Percentiles rank a stretch among this genome's conserved stretches.
These are phyloP conservation scores for Chelon labrosus DNA, from an alignment of 2,797 vertebrate genomes.

Conservation along the genomic window DNA sequence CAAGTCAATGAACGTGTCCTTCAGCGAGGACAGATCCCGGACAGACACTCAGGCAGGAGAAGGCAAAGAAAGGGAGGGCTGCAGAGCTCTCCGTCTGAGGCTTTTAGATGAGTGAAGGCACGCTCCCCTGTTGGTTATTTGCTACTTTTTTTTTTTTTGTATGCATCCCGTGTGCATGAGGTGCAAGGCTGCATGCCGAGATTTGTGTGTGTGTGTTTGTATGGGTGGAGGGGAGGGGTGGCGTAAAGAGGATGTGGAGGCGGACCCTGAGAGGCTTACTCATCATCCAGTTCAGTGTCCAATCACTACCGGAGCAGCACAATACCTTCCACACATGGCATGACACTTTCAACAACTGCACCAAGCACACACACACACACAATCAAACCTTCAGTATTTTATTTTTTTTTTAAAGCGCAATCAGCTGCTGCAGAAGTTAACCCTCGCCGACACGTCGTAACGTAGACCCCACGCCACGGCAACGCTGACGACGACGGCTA, in stretches of 20 bases:
- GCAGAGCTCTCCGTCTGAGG: slow-evolving; percentile 33
- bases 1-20: slow-evolving; percentile 65
- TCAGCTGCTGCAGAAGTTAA: slow-evolving; percentile 19
- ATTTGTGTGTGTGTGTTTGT: slow-evolving; percentile 48
- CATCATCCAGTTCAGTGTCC: slow-evolving; percentile 69
- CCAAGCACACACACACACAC: slow-evolving; percentile 15
- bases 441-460: slow-evolving; percentile 13
- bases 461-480: slow-evolving; percentile 1
- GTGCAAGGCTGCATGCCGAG: slow-evolving; percentile 44
- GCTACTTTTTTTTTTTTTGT: slow-evolving; percentile 50
- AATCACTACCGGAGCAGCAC: slow-evolving; percentile 63
- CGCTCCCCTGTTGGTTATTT: slow-evolving; percentile 33
- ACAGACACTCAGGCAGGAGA: slow-evolving; percentile 44
- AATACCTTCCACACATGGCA: slow-evolving; percentile 66
- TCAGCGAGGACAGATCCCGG: slow-evolving; percentile 62
- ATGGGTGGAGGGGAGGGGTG: slow-evolving; percentile 13
- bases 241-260: slow-evolving; percentile 84
- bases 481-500: slow-evolving; percentile 47
- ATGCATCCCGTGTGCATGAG: slow-evolving; percentile 32
- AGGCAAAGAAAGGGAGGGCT: background rate
- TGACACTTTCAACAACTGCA: slow-evolving; percentile 51
- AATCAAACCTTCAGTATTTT: slow-evolving; percentile 29
- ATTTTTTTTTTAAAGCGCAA: slow-evolving; percentile 10
- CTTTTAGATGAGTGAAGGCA: slow-evolving; percentile 33
- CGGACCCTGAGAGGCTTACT: slow-evolving; percentile 77